Base-by-base conservation (phyloP, 2,797 vertebrate species). In the Notolepis coatsorum region DNA sequence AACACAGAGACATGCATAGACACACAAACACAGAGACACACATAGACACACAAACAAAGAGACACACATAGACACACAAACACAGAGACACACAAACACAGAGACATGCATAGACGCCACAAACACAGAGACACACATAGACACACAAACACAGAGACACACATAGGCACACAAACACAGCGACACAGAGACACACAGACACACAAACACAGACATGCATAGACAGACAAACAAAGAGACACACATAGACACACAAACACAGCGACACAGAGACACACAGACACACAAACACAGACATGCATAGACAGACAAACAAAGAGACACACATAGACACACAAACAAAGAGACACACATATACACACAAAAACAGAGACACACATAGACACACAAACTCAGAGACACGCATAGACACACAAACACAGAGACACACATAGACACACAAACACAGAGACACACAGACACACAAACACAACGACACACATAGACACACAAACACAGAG, bases 251-350 rank as follows among this genome's bases (percentile, higher is more conserved):
- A 43, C 1, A 45, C 18, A 43, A 2, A 45, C 18, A 62, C 18
- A 42, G 7, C 13, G 18, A 35, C 5, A 9, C 17, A 12, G 7
- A 17, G n/a, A 41, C 35, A 53, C 35, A 43, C 46, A 56, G 23
- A 53, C 58, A 53, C 15, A 62, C 8, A n/a, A n/a, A 49, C 25
- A 41, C 20, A 13, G n/a, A 5, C 21, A 15, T 20, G 42, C 17
- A 42, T 39, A 13, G 17, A 51, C 42, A 64, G 24, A 59, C 58
- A 54, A 50, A 61, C 58, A 53, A 52, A 58, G 48, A 51, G 8
- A 28, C n/a, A 39, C 46, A 24, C 47, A n/a, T n/a, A 12, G 9
- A 42, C 6, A 42, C 17, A 31, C 25, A n/a, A 17, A 47, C 35
- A 62, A 24, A n/a, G n/a, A n/a, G n/a, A 23, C 17, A 41, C 58